Evolutionary conservation across 2,797 vertebrate species (phyloP).

Genomic region (Tokudaia tokunoshimensis): DNA sequence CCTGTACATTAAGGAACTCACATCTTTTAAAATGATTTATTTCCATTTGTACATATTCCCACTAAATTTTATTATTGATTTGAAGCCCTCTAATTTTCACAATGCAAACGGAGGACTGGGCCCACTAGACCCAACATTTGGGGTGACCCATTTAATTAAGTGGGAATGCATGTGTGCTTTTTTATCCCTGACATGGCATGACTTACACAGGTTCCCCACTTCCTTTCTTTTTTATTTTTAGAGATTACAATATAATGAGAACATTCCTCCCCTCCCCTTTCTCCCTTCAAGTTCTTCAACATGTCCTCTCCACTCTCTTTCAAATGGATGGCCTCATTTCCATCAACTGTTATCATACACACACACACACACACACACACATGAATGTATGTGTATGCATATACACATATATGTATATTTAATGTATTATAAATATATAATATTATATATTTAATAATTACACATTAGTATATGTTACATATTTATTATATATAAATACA

Average conservation of each 20-base stretch:
- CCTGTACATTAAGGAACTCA: background rate
- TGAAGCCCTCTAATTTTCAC: background rate
- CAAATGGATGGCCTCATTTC: no score
- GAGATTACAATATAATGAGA: background rate
- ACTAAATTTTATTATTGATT: conserved; percentile 33
- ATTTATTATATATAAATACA: background rate
- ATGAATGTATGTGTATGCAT: background rate
- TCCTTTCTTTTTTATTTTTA: background rate
- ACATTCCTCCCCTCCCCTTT: background rate
- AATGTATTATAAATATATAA: background rate
- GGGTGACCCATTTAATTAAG: background rate
- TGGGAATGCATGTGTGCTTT: background rate
- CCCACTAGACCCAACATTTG: background rate
- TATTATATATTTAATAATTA: background rate
- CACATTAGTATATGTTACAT: background rate
- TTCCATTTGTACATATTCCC: conserved; percentile 20
- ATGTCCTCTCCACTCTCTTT: background rate
- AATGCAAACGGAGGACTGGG: background rate
- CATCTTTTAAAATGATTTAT: conserved; percentile 1
- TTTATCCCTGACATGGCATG: background rate
- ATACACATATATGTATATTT: background rate
- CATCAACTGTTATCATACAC: background rate
- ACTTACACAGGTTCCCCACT: background rate
- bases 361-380: no score
- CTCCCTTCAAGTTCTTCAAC: background rate